Evolutionary conservation across 1,140 invertebrate genomes (phyloP).

Genomic region (Chlorops oryzae): DNA sequence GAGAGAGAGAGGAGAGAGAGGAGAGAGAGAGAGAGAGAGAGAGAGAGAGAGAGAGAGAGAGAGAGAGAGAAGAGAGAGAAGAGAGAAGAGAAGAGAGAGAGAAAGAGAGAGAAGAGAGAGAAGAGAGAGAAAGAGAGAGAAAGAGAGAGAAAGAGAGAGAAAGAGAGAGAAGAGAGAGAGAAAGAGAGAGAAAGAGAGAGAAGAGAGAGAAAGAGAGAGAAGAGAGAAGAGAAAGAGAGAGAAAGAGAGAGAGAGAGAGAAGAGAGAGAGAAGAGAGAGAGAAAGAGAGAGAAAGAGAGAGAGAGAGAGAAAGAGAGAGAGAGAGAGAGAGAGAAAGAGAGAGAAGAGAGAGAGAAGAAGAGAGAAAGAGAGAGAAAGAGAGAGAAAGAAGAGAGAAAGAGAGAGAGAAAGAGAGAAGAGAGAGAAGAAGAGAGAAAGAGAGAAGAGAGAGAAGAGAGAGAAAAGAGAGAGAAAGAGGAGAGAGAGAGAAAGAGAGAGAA

Average conservation of each 20-base stretch:
- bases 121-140: neutral
- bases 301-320: too few species aligned
- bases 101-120: neutral
- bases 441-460: neutral
- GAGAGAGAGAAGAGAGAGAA: neutral
- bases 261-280: neutral
- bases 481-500: too few species aligned
- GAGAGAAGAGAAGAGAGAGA: neutral
- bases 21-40: neutral
- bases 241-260: too few species aligned
- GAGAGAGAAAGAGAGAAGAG: neutral
- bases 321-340: too few species aligned
- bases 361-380: neutral
- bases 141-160: neutral
- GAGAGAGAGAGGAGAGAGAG: neutral
- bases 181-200: neutral
- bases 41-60: neutral
- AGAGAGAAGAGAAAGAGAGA: neutral
- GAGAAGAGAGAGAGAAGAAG: too few species aligned
- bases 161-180: neutral
- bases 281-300: too few species aligned
- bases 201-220: neutral
- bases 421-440: neutral
- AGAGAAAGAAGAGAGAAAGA: neutral
- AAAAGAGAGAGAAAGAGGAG: too few species aligned